phyloP scores from a whole-genome alignment of 2,113 vertebrate species.

The Tricholaema leucomelas region DNA sequence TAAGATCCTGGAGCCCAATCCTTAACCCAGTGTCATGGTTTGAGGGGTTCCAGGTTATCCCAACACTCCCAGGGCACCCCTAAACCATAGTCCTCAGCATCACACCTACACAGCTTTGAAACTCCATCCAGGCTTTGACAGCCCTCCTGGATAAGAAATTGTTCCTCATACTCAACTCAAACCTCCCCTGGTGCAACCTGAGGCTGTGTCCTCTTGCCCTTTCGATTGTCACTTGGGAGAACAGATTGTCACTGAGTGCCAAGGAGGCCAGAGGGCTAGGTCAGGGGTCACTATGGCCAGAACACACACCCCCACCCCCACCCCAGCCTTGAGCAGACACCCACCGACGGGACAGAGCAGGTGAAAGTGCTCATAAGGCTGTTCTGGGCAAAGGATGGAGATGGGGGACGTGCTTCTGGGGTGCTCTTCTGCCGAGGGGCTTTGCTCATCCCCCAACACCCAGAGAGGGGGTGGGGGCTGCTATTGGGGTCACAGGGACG shows the following conservation, averaged over 20 bases:
- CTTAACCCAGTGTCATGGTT: too few species aligned
- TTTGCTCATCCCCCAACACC: background rate
- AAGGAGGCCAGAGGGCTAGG: background rate
- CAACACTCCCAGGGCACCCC: too few species aligned
- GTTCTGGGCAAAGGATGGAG: background rate
- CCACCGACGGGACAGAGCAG: background rate
- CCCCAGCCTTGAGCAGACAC: background rate
- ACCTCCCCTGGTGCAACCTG: too few species aligned
- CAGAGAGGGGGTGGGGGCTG: fast-evolving
- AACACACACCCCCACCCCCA: background rate
- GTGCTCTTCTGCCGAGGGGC: background rate
- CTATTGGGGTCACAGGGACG: background rate
- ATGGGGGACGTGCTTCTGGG: background rate
- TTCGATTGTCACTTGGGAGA: too few species aligned
- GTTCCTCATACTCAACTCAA: too few species aligned
- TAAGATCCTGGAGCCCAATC: too few species aligned
- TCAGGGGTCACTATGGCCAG: fast-evolving
- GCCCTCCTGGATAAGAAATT: too few species aligned
- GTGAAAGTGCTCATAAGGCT: background rate
- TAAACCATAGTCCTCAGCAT: too few species aligned
- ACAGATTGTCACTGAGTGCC: background rate
- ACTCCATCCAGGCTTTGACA: too few species aligned
- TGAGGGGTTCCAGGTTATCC: too few species aligned
- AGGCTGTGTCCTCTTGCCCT: too few species aligned
- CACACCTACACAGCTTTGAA: too few species aligned